Evolutionary conservation across 2,797 vertebrate species (phyloP).

Genomic region (Sebastes trivittatus): DNA sequence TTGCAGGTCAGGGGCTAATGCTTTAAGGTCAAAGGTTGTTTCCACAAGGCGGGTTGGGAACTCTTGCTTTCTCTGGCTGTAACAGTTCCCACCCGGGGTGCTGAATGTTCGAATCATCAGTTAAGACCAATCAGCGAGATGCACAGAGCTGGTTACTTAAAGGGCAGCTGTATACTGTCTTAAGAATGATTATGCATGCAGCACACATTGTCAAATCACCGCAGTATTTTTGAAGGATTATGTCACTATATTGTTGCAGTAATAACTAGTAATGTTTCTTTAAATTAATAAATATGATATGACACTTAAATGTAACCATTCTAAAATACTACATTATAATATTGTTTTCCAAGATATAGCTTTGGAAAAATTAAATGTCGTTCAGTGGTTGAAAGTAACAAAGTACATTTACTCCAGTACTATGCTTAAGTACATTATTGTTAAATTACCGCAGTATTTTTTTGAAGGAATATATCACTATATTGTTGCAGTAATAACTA

Average conservation of each 20-base stretch:
- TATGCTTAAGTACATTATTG: background rate
- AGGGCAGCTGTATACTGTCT: background rate
- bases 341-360: constrained; percentile 1
- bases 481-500: background rate
- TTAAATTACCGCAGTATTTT: background rate
- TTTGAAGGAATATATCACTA: background rate
- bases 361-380: constrained; percentile 34
- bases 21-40: constrained; percentile 81
- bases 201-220: background rate
- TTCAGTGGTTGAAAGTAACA: no score
- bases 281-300: background rate
- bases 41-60: constrained; percentile 74
- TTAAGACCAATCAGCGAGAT: constrained; percentile 33
- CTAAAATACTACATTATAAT: background rate
- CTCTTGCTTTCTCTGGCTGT: constrained; percentile 74
- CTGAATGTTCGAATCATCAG: constrained; percentile 77
- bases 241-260: background rate
- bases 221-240: background rate
- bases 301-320: background rate
- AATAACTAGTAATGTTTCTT: background rate
- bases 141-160: constrained; percentile 1
- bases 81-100: constrained; percentile 73
- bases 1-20: constrained; percentile 84
- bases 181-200: background rate
- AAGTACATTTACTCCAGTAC: no score